phyloP scores from a whole-genome alignment of 2,888 invertebrate genomes.

The Drosophila yooni region DNA sequence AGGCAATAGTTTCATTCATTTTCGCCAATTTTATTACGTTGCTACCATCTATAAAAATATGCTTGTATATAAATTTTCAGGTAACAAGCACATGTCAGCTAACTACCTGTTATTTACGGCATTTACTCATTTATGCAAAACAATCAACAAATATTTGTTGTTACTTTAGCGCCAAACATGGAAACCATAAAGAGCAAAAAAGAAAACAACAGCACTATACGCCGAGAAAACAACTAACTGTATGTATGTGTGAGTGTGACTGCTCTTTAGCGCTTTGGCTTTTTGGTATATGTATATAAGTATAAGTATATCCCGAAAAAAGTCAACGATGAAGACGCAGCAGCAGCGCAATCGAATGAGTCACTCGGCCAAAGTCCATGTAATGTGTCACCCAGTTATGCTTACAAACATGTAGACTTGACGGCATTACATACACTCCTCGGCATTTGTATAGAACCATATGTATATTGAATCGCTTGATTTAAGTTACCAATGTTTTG shows the following conservation, averaged over 20 bases:
- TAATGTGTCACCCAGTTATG: slow-evolving; percentile 55
- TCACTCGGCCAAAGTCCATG: slow-evolving; percentile 52
- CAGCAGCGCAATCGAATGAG: slow-evolving; percentile 3
- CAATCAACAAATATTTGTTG: slow-evolving; percentile 48
- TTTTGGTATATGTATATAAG: neutral
- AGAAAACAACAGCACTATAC: slow-evolving; percentile 3
- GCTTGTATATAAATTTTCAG: slow-evolving; percentile 23
- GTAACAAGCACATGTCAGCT: slow-evolving; percentile 44
- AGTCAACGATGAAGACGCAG: neutral
- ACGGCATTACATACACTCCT: slow-evolving; percentile 28
- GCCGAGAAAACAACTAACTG: neutral
- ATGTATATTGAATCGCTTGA: neutral
- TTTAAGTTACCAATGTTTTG: neutral
- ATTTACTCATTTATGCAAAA: slow-evolving; percentile 27
- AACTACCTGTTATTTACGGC: slow-evolving; percentile 33
- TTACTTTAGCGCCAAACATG: slow-evolving; percentile 37
- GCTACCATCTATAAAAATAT: slow-evolving; percentile 4
- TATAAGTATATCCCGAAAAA: slow-evolving; percentile 52
- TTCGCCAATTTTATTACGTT: neutral
- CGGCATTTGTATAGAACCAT: neutral
- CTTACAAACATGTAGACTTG: slow-evolving; percentile 24
- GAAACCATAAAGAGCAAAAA: slow-evolving; percentile 3
- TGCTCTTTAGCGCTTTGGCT: neutral
- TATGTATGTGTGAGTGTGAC: neutral
- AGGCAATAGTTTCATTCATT: neutral